A percentile compares a stretch with the other conserved stretches of the same genome.
Evolutionary conservation across 1,140 invertebrate genomes (phyloP).

Genomic region (Penaeus indicus): DNA sequence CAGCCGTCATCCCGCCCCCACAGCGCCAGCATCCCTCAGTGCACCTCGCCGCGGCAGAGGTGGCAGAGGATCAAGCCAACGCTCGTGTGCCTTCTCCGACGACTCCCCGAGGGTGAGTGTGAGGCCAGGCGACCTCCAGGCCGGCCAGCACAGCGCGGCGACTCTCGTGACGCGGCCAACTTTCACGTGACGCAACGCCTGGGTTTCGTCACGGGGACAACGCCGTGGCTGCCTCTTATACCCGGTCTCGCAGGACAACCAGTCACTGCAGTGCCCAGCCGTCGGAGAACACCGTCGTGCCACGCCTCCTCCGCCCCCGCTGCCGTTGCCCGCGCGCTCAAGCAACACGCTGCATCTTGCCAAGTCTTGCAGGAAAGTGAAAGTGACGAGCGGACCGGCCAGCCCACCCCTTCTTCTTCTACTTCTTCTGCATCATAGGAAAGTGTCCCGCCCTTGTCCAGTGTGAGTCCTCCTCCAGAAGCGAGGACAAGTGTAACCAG

Average conservation of each 20-base stretch:
- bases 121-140: slow-evolving; percentile 47
- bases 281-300: slow-evolving; percentile 27
- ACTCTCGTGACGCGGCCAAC: slow-evolving; percentile 53
- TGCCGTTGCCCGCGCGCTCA: not conserved
- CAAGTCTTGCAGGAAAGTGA: slow-evolving; percentile 48
- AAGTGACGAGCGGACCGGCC: slow-evolving; percentile 46
- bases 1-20: slow-evolving; percentile 20
- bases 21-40: slow-evolving; percentile 30
- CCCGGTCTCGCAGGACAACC: slow-evolving; percentile 50
- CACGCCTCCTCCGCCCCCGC: not conserved
- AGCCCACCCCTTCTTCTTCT: slow-evolving; percentile 8
- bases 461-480: slow-evolving; percentile 33
- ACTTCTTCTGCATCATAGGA: not conserved
- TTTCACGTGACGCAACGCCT: slow-evolving; percentile 56
- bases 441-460: slow-evolving; percentile 1
- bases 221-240: slow-evolving; percentile 45
- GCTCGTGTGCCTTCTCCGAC: slow-evolving; percentile 2
- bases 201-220: slow-evolving; percentile 53
- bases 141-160: not conserved
- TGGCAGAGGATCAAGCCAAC: no score
- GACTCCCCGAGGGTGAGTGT: slow-evolving; percentile 44
- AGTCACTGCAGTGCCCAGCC: slow-evolving; percentile 40
- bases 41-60: slow-evolving; percentile 10
- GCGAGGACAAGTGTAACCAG: slow-evolving; percentile 9
- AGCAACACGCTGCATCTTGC: not conserved